Percentiles rank a stretch among this genome's conserved stretches.
Conservation (phyloP, 2,888 invertebrate species). For the Drosophila helvetica region DNA sequence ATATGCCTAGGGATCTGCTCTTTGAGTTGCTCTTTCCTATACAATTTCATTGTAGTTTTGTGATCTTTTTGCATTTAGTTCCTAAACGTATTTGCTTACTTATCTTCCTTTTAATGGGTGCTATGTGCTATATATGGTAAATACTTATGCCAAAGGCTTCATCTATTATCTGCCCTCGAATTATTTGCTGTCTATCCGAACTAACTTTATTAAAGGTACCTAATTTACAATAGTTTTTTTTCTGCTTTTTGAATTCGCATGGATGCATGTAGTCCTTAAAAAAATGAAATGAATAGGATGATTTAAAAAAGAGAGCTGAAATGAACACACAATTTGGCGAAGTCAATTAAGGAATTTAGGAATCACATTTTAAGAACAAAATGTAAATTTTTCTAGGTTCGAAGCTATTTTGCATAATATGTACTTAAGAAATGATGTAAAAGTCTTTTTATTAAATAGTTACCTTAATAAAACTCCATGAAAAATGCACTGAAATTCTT, state of each 20-base stretch:
- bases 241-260: constrained; percentile 9
- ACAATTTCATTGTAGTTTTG: constrained; percentile 74
- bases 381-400: too few relatives aligned
- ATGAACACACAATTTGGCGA: neutral
- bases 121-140: constrained; percentile 52
- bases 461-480: neutral
- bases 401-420: neutral
- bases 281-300: neutral
- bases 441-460: too few relatives aligned
- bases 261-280: constrained; percentile 4
- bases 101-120: constrained; percentile 30
- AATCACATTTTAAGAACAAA: too few relatives aligned
- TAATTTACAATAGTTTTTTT: constrained; percentile 83
- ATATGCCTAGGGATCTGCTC: constrained; percentile 18
- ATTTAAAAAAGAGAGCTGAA: neutral
- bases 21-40: constrained; percentile 51
- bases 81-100: constrained; percentile 52
- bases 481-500: neutral
- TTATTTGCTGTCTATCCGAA: constrained; percentile 39
- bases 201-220: constrained; percentile 79
- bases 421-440: neutral
- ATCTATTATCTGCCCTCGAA: constrained; percentile 28
- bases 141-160: constrained; percentile 37
- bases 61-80: constrained; percentile 53
- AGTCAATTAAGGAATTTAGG: constrained; percentile 6